A percentile compares a stretch with the other conserved stretches of the same genome.
Conservation (phyloP, 1,140 invertebrate genomes). For the Caerostris extrusa region DNA sequence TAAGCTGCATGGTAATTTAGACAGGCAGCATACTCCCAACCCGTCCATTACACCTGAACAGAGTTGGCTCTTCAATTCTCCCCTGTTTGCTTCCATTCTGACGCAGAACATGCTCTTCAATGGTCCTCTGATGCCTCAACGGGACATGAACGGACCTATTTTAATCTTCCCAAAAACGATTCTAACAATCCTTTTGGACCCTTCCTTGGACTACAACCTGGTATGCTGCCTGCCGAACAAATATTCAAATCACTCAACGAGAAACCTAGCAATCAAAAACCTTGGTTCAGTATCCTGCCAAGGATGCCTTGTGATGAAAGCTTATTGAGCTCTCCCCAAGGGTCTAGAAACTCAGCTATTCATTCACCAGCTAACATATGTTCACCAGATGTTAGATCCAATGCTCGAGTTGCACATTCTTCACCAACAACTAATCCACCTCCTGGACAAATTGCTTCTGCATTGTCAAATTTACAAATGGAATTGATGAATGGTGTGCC, state of each 20-base stretch:
- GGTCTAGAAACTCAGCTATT: constrained; percentile 49
- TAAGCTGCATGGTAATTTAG: constrained; percentile 42
- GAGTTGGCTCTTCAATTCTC: constrained; percentile 77
- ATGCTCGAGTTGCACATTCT: constrained; percentile 44
- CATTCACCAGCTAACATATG: constrained; percentile 14
- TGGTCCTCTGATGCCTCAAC: constrained; percentile 70
- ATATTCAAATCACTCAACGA: constrained; percentile 68
- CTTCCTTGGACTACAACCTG: constrained; percentile 71
- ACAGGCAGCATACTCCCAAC: constrained; percentile 66
- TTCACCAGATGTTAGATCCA: constrained; percentile 42
- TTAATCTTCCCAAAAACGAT: constrained; percentile 76
- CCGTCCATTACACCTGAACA: constrained; percentile 76
- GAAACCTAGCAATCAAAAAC: constrained; percentile 80
- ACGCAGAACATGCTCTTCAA: constrained; percentile 78
- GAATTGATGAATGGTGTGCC: constrained; percentile 76
- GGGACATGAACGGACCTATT: constrained; percentile 76
- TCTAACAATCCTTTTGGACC: constrained; percentile 73
- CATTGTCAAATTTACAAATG: constrained; percentile 73
- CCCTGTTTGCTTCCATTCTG: constrained; percentile 78
- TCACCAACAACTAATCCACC: constrained; percentile 13
- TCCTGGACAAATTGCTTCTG: constrained; percentile 70
- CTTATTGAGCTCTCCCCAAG: constrained; percentile 79
- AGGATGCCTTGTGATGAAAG: constrained; percentile 85
- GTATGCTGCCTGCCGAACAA: constrained; percentile 73
- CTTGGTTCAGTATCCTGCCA: constrained; percentile 86